Evolutionary conservation across 2,113 vertebrate genomes (phyloP).

Genomic region (Capreolus pygargus): DNA sequence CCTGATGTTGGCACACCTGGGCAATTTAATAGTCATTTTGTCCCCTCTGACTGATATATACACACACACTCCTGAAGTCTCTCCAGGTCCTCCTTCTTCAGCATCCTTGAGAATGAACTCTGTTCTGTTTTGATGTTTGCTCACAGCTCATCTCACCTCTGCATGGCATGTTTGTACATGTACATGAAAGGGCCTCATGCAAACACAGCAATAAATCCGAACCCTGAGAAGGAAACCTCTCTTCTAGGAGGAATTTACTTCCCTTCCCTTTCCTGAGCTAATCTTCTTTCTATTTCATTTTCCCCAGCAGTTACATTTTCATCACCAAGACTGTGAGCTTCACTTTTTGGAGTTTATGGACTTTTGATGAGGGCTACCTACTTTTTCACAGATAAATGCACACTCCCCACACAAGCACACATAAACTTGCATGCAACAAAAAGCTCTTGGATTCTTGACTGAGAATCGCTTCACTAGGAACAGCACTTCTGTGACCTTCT

Average conservation of each 20-base stretch:
- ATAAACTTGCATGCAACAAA: not conserved
- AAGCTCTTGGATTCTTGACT: not conserved
- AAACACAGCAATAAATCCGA: not conserved
- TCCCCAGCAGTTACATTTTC: not conserved
- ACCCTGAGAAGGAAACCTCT: not conserved
- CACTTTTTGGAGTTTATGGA: not conserved
- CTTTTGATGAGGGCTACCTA: not conserved
- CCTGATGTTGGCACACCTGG: not conserved
- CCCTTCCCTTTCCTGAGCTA: not conserved
- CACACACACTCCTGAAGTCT: not conserved
- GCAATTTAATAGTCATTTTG: not conserved
- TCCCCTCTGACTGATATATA: fast-evolving
- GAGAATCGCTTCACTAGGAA: not conserved
- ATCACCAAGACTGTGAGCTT: not conserved
- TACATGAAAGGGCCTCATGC: not conserved
- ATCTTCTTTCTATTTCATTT: not conserved
- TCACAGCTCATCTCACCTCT: not conserved
- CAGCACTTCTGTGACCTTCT: not conserved
- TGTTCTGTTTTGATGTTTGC: not conserved
- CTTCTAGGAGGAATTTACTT: not conserved
- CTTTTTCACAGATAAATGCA: not conserved
- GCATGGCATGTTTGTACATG: too few relatives aligned
- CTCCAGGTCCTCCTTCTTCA: not conserved
- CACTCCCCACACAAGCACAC: not conserved
- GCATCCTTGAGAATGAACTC: not conserved